Percentiles rank a stretch among this genome's conserved stretches.
Evolutionary conservation across 1,140 invertebrate genomes (phyloP).

Genomic region (Danaus melanippus): DNA sequence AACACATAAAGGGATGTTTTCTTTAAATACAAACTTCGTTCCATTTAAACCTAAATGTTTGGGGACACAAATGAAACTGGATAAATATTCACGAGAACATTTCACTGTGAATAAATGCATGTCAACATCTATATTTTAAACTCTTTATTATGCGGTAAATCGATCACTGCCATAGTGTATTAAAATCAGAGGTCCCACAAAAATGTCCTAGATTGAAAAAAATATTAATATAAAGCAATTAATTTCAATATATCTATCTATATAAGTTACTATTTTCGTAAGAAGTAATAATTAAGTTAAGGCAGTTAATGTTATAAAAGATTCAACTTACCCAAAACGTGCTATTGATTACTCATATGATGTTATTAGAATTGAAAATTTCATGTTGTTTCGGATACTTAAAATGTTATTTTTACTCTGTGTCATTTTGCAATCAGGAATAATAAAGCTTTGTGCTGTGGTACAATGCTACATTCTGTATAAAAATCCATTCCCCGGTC

Average conservation of each 20-base stretch:
- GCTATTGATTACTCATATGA: too few relatives aligned
- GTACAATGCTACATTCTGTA: slow-evolving; percentile 13
- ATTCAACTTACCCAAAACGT: too few relatives aligned
- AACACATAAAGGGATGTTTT: slow-evolving; percentile 13
- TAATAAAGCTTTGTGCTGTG: slow-evolving; percentile 20
- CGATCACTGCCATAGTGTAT: slow-evolving; percentile 15
- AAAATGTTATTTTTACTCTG: slow-evolving; percentile 6
- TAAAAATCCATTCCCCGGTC: slow-evolving; percentile 1
- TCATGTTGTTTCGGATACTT: too few relatives aligned
- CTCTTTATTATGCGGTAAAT: slow-evolving; percentile 22
- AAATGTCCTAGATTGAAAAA: too few relatives aligned
- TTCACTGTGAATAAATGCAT: slow-evolving; percentile 19
- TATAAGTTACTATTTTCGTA: neutral
- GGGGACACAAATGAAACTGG: slow-evolving; percentile 16
- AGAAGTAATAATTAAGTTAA: neutral
- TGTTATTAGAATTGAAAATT: too few relatives aligned
- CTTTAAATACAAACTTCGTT: slow-evolving; percentile 14
- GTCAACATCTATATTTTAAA: slow-evolving; percentile 25
- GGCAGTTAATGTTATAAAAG: neutral
- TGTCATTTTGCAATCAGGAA: slow-evolving; percentile 13
- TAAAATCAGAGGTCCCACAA: neutral
- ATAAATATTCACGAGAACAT: slow-evolving; percentile 23
- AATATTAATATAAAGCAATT: too few relatives aligned
- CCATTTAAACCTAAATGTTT: slow-evolving; percentile 16
- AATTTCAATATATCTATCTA: neutral